Base-by-base conservation (phyloP, 2,797 vertebrate genomes). In the Ceryle rudis region DNA sequence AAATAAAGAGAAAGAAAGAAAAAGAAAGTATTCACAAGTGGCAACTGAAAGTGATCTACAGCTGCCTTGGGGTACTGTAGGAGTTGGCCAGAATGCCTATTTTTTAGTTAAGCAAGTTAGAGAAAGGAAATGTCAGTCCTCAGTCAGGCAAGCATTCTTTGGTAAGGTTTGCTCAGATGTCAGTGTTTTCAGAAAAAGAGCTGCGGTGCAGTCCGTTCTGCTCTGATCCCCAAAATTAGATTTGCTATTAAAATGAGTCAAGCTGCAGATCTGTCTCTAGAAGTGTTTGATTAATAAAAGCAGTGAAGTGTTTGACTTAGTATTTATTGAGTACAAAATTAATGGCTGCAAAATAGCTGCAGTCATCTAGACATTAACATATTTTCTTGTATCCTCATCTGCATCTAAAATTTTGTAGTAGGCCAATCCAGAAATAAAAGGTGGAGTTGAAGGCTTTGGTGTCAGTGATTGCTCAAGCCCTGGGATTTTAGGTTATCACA, bases 81-180 rank as follows among this genome's bases (percentile, higher is more conserved):
- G 87, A 92, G 41, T 95, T 97, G 97, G 97, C 97, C 93, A 95
- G 95, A 94, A 61, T 74, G 86, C 77, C 96, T 97, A 86, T 95
- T 95, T 97, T 97, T 97, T 55, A 97, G 96, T 97, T 96, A 96
- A 98, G 97, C 4, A 16, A 97, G 96, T 97, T 96, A 97, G 80
- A 95, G 95, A 97, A 97, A 98, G 98, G 98, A 98, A 98, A 98
- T 97, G 97, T 98, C 98, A 98, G 97, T 97, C 95, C 96, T 97
- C 92, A 96, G 91, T 96, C 96, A 97, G 96, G 93, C 97, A 93
- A 96, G 95, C 96, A 97, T 98, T 97, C 97, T 98, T 97, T 97
- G 97, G 94, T 96, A 97, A 97, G 86, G 60, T 97, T 97, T 96
- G 94, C 91, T 97, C 95, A 92, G 88, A 97, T 98, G 98, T 98